Conservation (phyloP, 2,797 vertebrate genomes). For the Hyperoplus immaculatus region DNA sequence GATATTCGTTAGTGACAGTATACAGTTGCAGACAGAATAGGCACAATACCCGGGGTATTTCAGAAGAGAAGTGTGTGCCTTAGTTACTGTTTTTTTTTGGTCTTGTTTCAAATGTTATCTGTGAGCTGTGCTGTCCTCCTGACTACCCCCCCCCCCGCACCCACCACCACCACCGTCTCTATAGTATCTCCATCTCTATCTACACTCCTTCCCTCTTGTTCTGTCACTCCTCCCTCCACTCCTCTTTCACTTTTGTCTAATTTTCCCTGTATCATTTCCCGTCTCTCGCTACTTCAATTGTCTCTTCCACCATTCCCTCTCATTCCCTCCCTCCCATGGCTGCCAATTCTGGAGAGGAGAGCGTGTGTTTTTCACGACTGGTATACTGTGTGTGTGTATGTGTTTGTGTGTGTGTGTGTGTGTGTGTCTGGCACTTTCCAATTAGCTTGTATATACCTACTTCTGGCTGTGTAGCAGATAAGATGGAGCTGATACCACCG, state of each 20-base stretch:
- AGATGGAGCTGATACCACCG: constrained; percentile 79
- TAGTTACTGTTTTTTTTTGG: constrained; percentile 55
- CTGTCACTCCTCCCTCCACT: constrained; percentile 59
- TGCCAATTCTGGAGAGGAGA: constrained; percentile 70
- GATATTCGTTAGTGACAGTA: constrained; percentile 58
- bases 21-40: constrained; percentile 73
- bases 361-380: constrained; percentile 62
- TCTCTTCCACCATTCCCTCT: constrained; percentile 18
- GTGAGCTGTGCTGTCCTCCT: constrained; percentile 49
- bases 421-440: constrained; percentile 80
- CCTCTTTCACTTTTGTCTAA: constrained; percentile 63
- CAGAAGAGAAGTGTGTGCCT: constrained; percentile 56
- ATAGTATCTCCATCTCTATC: constrained; percentile 33
- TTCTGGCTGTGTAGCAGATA: constrained; percentile 82
- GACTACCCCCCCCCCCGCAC: constrained; percentile 17
- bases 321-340: constrained; percentile 33
- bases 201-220: constrained; percentile 54
- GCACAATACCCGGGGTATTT: constrained; percentile 66
- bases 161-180: background rate
- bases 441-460: constrained; percentile 84
- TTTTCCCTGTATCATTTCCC: constrained; percentile 58
- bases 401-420: constrained; percentile 4
- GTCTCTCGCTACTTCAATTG: constrained; percentile 47
- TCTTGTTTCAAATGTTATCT: constrained; percentile 63
- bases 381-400: constrained; percentile 36